phyloP scores from a whole-genome alignment of 2,113 vertebrate species.

The Bufo gargarizans region DNA sequence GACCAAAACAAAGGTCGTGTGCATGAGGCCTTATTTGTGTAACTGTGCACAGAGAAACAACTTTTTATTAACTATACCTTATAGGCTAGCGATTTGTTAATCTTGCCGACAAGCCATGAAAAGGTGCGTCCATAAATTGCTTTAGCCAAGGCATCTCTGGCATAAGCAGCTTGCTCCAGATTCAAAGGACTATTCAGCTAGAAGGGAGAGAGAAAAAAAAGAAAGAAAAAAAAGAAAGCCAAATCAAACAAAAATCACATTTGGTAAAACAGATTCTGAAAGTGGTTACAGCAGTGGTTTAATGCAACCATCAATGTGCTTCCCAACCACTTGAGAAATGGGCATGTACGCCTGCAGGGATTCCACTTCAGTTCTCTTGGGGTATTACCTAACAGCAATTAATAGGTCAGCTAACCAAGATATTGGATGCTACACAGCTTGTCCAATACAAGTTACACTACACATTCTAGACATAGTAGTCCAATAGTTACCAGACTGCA shows the following conservation, averaged over 20 bases:
- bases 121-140: constrained; percentile 95
- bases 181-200: constrained; percentile 93
- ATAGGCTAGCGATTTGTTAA: constrained; percentile 89
- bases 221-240: background rate
- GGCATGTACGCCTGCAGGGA: too few relatives aligned
- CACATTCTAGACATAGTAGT: too few relatives aligned
- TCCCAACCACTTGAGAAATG: background rate
- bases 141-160: constrained; percentile 90
- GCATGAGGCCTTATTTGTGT: too few relatives aligned
- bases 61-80: constrained; percentile 72
- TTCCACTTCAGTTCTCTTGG: too few relatives aligned
- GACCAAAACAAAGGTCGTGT: too few relatives aligned
- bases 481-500: too few relatives aligned
- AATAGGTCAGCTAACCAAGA: too few relatives aligned
- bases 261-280: background rate
- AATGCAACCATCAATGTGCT: background rate
- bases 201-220: background rate
- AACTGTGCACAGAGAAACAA: background rate
- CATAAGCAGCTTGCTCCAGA: constrained; percentile 91
- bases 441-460: too few relatives aligned
- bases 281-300: background rate
- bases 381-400: too few relatives aligned
- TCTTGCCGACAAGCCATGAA: constrained; percentile 95
- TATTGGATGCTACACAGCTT: too few relatives aligned
- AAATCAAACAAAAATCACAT: background rate